Evolutionary conservation across 2,888 invertebrate species (phyloP).

Genomic region (Zonitis immaculata): DNA sequence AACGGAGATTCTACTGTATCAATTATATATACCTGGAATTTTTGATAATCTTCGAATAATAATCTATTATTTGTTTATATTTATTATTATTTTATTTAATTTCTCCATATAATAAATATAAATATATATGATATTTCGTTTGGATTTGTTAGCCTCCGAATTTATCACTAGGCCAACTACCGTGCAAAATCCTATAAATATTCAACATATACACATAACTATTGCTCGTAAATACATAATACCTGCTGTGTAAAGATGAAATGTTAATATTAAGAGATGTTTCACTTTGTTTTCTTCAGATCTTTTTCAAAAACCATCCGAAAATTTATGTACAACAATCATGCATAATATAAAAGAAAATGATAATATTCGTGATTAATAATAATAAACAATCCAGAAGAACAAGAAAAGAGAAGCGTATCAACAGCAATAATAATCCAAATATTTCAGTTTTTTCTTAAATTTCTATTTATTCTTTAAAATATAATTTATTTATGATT

Average conservation of each 20-base stretch:
- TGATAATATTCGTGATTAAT: background rate
- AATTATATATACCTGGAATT: no score
- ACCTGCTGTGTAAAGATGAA: slow-evolving; percentile 6
- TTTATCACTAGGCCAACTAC: slow-evolving; percentile 5
- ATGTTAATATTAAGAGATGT: slow-evolving; percentile 3
- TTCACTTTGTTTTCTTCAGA: slow-evolving; percentile 4
- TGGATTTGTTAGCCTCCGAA: background rate
- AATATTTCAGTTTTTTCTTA: no score
- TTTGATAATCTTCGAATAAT: background rate
- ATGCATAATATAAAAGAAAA: background rate
- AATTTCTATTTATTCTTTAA: no score
- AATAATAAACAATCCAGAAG: background rate
- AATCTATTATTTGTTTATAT: background rate
- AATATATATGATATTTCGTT: background rate
- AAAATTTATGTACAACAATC: slow-evolving; percentile 3
- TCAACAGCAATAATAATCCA: no score
- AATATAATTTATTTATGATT: no score
- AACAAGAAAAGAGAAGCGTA: background rate
- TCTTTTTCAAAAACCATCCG: background rate
- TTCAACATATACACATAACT: slow-evolving; percentile 1
- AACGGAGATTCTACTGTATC: no score
- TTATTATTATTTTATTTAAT: background rate
- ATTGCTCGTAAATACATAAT: slow-evolving; percentile 6
- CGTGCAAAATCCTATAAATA: slow-evolving; percentile 2
- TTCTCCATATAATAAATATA: background rate